A percentile compares a stretch with the other conserved stretches of the same genome.
Evolutionary conservation across 2,797 vertebrate genomes (phyloP).

Genomic region (Acropternis orthonyx): DNA sequence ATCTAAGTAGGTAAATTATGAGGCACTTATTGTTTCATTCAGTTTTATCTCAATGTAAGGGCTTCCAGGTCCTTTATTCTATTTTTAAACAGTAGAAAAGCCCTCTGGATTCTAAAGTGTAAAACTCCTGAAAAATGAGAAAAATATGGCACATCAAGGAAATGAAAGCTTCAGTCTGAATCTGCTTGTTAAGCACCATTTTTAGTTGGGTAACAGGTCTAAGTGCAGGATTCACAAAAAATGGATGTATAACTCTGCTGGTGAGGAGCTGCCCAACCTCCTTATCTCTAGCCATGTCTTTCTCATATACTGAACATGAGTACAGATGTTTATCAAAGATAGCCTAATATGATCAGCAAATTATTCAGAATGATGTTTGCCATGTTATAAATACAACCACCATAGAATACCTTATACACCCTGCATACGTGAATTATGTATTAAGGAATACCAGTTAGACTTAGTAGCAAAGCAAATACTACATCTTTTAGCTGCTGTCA

Average conservation of each 20-base stretch:
- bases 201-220: background rate
- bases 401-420: background rate
- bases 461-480: background rate
- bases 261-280: background rate
- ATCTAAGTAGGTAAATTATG: background rate
- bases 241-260: background rate
- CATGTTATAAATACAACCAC: background rate
- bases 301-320: background rate
- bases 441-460: background rate
- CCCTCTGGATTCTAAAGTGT: background rate
- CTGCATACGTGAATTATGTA: background rate
- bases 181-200: background rate
- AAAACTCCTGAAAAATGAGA: background rate
- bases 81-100: background rate
- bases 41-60: background rate
- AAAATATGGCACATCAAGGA: background rate
- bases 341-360: background rate
- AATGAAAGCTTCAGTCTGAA: background rate
- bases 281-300: background rate
- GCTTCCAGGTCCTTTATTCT: background rate
- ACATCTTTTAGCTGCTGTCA: background rate
- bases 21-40: background rate
- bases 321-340: background rate
- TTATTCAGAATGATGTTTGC: background rate
- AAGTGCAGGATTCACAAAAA: background rate